Conservation (phyloP, 2,797 vertebrate species). For the Urosaurus nigricauda region DNA sequence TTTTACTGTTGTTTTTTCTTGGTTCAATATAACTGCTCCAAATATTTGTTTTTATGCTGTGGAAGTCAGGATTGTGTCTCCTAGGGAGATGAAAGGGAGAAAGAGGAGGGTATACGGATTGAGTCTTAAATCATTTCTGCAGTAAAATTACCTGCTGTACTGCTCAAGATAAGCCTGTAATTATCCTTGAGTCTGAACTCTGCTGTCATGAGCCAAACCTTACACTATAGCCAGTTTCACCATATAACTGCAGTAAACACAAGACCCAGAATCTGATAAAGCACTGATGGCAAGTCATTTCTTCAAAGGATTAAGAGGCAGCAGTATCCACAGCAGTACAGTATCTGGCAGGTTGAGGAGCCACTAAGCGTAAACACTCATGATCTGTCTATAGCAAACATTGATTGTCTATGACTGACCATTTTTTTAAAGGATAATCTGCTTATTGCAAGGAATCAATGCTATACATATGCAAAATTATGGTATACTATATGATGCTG, state of each 20-base stretch:
- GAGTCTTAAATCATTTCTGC: conserved; percentile 31
- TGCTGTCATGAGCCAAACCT: conserved; percentile 15
- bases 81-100: conserved; percentile 25
- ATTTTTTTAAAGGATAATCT: background rate
- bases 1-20: conserved; percentile 1
- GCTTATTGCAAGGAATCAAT: background rate
- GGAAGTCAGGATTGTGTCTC: conserved; percentile 23
- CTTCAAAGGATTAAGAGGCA: conserved; percentile 5
- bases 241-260: background rate
- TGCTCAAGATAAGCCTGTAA: conserved; percentile 36
- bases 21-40: background rate
- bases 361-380: background rate
- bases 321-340: background rate
- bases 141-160: conserved; percentile 23
- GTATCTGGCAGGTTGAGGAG: background rate
- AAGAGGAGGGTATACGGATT: background rate
- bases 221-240: conserved; percentile 7
- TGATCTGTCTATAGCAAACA: background rate
- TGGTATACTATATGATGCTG: no score
- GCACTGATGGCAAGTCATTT: conserved; percentile 10
- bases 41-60: conserved; percentile 13
- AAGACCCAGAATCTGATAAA: conserved; percentile 6
- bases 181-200: conserved; percentile 31
- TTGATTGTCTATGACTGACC: background rate
- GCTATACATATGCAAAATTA: background rate